These are phyloP conservation scores for Channa maculata DNA, from an alignment of 2,113 vertebrate genomes.

Conservation along the genomic window DNA sequence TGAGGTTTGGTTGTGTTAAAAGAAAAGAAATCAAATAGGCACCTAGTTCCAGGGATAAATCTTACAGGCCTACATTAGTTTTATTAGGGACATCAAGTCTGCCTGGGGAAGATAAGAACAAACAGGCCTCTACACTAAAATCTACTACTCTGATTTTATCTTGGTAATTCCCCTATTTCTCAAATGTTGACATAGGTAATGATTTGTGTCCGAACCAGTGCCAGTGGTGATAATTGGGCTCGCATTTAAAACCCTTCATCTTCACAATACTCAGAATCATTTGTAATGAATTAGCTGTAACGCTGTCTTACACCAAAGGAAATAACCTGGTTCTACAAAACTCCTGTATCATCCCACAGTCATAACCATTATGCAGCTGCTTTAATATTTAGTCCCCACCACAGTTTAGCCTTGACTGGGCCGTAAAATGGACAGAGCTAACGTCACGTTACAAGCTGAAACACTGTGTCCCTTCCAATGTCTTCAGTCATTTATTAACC, in stretches of 20 bases:
- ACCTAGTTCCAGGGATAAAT: too few relatives aligned
- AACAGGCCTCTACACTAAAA: background rate
- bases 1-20: background rate
- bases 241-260: background rate
- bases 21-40: background rate
- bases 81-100: too few relatives aligned
- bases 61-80: background rate
- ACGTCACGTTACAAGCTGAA: background rate
- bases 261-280: too few relatives aligned
- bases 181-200: too few relatives aligned
- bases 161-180: background rate
- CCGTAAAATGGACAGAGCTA: background rate
- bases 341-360: background rate
- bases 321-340: too few relatives aligned
- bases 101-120: too few relatives aligned
- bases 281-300: background rate
- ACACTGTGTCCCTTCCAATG: too few relatives aligned
- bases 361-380: background rate
- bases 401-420: background rate
- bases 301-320: too few relatives aligned
- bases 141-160: background rate
- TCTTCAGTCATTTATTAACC: too few relatives aligned
- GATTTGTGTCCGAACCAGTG: background rate
- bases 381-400: slow-evolving; percentile 6
- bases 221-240: background rate